Base-by-base conservation (phyloP, 2,888 invertebrate species). In the Octonoba sinensis region DNA sequence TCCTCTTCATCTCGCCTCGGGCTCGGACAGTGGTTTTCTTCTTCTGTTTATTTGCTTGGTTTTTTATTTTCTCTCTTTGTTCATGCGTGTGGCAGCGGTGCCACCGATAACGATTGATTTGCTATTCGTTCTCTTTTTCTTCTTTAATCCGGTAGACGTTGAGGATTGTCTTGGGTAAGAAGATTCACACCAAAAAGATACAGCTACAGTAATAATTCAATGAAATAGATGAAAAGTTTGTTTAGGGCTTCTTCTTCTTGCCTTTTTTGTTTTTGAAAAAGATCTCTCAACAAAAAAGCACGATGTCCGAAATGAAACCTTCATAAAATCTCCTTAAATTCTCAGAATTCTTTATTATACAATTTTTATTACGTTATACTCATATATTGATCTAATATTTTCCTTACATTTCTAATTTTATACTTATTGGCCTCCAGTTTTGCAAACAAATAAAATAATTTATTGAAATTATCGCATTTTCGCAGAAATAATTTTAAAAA, bases 101-200 rank as follows among this genome's bases (percentile, higher is more conserved):
- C 36, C 60, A 27, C 36, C 60, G 16, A 60, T 27, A 60, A 60
- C 51, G 51, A 66, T 66, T 66, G 66, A 66, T 66, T 51, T 27
- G 54, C n/a, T 59, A 46, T 47, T 62, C 36, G 46, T n/a, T n/a
- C n/a, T n/a, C n/a, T 57, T 24, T 27, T 49, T 51, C n/a, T 47
- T 46, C n/a, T 47, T 46, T 18, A 20, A 54, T n/a, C n/a, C 54
- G 18, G 20, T 20, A 18, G 22, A 57, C 20, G 20, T 57, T 24
- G 57, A 20, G 20, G 57, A 18, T 57, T 57, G 57, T 57, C 15
- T 57, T 12, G 20, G 57, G 57, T 11, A 36, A 27, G 27, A 27
- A 27, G 6, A 27, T 27, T 27, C 27, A 3, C 36, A 36, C 11
- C 36, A 36, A 36, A 36, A 8, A 1, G 8, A 36, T 36, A 11